A percentile compares a stretch with the other conserved stretches of the same genome.
Conservation (phyloP, 2,888 invertebrate species). For the Beris morrisii region DNA sequence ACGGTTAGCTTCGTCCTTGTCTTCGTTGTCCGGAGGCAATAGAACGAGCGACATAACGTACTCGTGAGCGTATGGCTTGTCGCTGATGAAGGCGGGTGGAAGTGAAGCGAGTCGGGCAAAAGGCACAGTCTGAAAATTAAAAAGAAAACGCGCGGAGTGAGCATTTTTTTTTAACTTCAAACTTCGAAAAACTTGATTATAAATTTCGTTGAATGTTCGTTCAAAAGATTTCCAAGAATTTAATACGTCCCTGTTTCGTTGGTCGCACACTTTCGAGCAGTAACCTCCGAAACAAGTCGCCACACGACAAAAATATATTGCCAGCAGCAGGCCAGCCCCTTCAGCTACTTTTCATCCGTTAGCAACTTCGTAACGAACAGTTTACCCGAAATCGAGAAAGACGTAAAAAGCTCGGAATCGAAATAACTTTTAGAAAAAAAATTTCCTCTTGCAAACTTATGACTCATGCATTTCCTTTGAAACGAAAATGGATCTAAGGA, state of each 20-base stretch:
- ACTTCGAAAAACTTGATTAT: background rate
- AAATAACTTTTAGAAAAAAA: background rate
- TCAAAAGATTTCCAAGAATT: background rate
- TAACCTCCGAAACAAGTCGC: conserved; percentile 31
- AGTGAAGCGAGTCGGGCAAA: conserved; percentile 77
- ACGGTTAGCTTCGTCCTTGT: conserved; percentile 72
- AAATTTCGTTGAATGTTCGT: background rate
- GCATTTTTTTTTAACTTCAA: conserved; percentile 16
- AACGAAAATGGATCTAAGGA: conserved; percentile 58
- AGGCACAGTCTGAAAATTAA: conserved; percentile 59
- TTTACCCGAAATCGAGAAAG: conserved; percentile 12
- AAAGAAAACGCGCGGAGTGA: background rate
- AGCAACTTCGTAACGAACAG: conserved; percentile 6
- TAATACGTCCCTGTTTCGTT: conserved; percentile 16
- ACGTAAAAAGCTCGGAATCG: background rate
- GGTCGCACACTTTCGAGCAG: conserved; percentile 4
- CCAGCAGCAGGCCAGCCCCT: conserved; percentile 22
- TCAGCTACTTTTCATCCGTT: conserved; percentile 24
- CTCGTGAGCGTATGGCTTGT: conserved; percentile 83
- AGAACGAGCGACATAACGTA: conserved; percentile 81
- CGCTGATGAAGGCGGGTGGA: conserved; percentile 73
- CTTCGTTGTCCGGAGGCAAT: conserved; percentile 87
- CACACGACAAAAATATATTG: conserved; percentile 50
- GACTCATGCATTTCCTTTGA: conserved; percentile 57
- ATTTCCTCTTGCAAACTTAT: conserved; percentile 56